Evolutionary conservation across 2,888 invertebrate genomes (phyloP).

Genomic region (Cosmopolites sordidus): DNA sequence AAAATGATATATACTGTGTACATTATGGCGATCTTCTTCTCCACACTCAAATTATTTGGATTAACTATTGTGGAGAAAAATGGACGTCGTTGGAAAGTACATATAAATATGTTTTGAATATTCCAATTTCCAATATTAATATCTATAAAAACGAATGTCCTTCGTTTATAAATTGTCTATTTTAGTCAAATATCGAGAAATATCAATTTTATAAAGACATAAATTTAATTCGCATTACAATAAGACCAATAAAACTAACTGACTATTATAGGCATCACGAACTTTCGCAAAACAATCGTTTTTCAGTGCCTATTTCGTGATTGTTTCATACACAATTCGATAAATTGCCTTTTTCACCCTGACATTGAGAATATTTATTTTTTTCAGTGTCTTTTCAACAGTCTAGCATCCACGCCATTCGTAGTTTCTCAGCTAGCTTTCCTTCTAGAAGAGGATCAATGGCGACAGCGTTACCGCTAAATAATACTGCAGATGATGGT

Average conservation of each 20-base stretch:
- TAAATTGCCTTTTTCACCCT: too few species aligned
- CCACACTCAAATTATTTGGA: too few species aligned
- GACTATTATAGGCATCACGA: conserved; percentile 20
- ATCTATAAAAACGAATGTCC: background rate
- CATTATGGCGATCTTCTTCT: too few species aligned
- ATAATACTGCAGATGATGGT: background rate
- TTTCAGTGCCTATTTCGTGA: too few species aligned
- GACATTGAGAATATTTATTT: too few species aligned
- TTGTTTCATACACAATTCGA: too few species aligned
- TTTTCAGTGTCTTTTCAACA: conserved; percentile 49
- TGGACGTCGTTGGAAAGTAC: too few species aligned
- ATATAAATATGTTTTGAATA: too few species aligned
- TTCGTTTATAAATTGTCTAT: background rate
- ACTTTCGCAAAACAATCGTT: background rate
- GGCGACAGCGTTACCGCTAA: conserved; percentile 37
- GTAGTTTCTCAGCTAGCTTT: conserved; percentile 49
- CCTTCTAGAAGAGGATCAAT: conserved; percentile 43
- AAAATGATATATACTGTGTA: too few species aligned
- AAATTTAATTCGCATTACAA: conserved; percentile 15
- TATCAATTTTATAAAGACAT: conserved; percentile 2
- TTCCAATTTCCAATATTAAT: too few species aligned
- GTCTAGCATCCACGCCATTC: conserved; percentile 47
- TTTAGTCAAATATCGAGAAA: background rate
- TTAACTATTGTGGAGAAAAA: too few species aligned
- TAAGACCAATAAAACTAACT: conserved; percentile 24